These are phyloP conservation scores for Capromys pilorides DNA, from an alignment of 2,797 vertebrate species.

Conservation along the genomic window DNA sequence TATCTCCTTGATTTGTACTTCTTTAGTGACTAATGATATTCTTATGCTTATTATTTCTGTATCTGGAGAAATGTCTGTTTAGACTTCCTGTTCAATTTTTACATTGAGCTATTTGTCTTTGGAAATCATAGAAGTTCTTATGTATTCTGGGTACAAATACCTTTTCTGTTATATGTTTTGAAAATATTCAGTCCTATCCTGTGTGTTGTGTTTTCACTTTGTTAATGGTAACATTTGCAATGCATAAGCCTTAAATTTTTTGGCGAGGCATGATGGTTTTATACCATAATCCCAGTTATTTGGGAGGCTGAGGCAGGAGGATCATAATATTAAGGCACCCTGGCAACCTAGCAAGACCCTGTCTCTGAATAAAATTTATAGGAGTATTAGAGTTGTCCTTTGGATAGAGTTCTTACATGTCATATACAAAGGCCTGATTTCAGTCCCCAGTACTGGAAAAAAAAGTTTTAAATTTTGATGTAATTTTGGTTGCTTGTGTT, in stretches of 20 bases:
- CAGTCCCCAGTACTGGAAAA: background rate
- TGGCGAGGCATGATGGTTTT: background rate
- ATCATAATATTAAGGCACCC: background rate
- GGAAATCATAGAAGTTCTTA: conserved; percentile 16
- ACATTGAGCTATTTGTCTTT: conserved; percentile 23
- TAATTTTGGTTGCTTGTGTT: conserved; percentile 9
- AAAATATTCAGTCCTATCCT: conserved; percentile 50
- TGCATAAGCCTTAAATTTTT: background rate
- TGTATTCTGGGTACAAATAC: background rate
- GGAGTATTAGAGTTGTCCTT: background rate
- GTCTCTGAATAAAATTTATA: background rate
- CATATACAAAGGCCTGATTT: background rate
- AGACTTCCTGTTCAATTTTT: conserved; percentile 27
- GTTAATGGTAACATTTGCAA: conserved; percentile 28
- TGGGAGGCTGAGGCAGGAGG: background rate
- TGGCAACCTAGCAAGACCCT: background rate
- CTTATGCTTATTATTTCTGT: background rate
- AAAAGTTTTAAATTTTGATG: background rate
- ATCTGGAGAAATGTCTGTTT: background rate
- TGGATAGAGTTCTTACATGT: background rate
- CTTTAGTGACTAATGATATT: background rate
- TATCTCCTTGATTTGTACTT: background rate
- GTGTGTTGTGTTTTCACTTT: conserved; percentile 49
- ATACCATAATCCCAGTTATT: background rate
- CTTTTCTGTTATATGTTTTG: conserved; percentile 37